A percentile compares a stretch with the other conserved stretches of the same genome.
Evolutionary conservation across 2,113 vertebrate genomes (phyloP).

Genomic region (Istiophorus platypterus): DNA sequence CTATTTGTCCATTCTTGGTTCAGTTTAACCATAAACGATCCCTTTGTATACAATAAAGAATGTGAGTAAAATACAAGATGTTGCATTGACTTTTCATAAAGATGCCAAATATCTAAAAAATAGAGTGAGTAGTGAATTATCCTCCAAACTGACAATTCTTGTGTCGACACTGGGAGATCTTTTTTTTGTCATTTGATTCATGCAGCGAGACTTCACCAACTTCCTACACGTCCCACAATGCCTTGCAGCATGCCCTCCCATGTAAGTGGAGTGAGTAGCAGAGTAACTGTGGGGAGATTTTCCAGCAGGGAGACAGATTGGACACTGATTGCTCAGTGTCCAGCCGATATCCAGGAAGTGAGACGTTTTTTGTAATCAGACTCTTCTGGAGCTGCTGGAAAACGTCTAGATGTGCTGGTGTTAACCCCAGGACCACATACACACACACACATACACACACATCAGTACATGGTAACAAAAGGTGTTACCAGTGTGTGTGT

Average conservation of each 20-base stretch:
- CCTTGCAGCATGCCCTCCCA: neutral
- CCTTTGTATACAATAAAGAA: no score
- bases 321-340: neutral
- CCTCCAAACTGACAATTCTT: no score
- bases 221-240: slow-evolving; percentile 19
- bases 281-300: fast-evolving
- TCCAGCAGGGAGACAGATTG: slow-evolving; percentile 9
- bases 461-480: slow-evolving; percentile 35
- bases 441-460: neutral
- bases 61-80: no score
- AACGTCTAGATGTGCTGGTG: neutral
- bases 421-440: no score
- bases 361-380: neutral
- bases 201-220: no score
- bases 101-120: no score
- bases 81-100: no score
- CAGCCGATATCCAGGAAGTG: slow-evolving; percentile 1
- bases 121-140: no score
- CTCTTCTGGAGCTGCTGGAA: neutral
- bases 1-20: no score
- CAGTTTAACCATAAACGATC: no score
- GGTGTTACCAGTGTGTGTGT: slow-evolving; percentile 12
- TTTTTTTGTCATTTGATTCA: no score
- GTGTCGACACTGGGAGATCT: no score
- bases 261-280: neutral